These are phyloP conservation scores for Diarsia mendica DNA, from an alignment of 2,888 invertebrate species.

Conservation along the genomic window DNA sequence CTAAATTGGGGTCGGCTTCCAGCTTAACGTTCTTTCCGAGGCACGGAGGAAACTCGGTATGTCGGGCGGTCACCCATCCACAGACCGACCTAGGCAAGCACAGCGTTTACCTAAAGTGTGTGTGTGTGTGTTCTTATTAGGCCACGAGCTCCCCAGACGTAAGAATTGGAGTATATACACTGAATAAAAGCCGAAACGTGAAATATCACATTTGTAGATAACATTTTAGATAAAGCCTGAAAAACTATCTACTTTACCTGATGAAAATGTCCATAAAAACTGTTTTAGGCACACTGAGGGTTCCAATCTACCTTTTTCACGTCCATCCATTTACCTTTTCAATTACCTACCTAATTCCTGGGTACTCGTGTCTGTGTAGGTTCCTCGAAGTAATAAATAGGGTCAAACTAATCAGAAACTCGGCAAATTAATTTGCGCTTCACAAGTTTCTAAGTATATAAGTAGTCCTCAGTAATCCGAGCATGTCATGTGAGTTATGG, in stretches of 20 bases:
- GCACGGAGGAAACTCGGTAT: no score
- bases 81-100: no score
- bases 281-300: neutral
- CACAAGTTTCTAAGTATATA: conserved; percentile 40
- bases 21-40: no score
- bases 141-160: no score
- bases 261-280: neutral
- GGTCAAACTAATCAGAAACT: conserved; percentile 36
- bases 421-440: conserved; percentile 35
- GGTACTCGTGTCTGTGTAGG: neutral
- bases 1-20: no score
- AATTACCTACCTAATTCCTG: neutral
- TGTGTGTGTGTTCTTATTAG: no score
- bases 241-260: neutral
- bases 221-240: neutral
- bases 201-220: neutral
- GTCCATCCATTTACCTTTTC: conserved; percentile 4
- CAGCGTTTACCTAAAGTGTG: no score
- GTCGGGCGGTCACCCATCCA: no score
- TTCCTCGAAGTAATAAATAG: conserved; percentile 13
- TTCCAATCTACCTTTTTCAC: conserved; percentile 11
- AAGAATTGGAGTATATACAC: neutral
- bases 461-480: conserved; percentile 27
- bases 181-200: neutral
- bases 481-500: conserved; percentile 20